Evolutionary conservation across 2,888 invertebrate genomes (phyloP), one percentile per base, ranked within the genome.

Genomic region (Nomada ruficornis): DNA sequence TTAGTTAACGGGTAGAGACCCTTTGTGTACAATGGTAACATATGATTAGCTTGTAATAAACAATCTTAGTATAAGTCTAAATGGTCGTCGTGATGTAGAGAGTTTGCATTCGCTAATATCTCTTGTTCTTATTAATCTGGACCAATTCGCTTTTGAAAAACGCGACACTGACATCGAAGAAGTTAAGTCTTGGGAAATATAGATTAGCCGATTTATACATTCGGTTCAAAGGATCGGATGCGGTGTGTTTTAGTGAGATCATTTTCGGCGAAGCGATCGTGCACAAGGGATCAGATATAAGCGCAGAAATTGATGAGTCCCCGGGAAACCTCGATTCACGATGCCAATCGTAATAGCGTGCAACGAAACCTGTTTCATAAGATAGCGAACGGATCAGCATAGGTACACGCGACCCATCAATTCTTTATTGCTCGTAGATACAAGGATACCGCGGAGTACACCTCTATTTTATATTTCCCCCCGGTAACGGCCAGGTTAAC

Each of bases 361-460:
- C 36, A 64, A 68, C 47, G 59, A 36, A 81, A 82, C 71, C 71
- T 59, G 76, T 73, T 73, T 29, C 72, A 13, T 65, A 29, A n/a
- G 29, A 59, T 23, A 50, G 15, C 15, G n/a, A 5, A 36, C 18
- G 15, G 18, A 70, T 71, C 62, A 18, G 23, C 42, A 11, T 20
- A 9, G 11, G 50, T 42, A 20, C 15, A 15, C 15, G 1, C 47
- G 47, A 13, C 20, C 13, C 44, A 20, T 47, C 57, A 20, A 57
- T 57, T 64, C 55, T 57, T 47, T 23, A 29, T 73, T 57, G n/a
- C 55, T 64, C 29, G 1, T 42, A 18, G 36, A 72, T 57, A 59
- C 44, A 20, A 62, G 29, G 18, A 10, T 9, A 64, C 2, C 47
- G 23, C 2, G 18, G 18, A 11, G 9, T 47, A 1, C 4, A 3